phyloP scores from a whole-genome alignment of 2,113 vertebrate species.

The Romanogobio albipinnatus region DNA sequence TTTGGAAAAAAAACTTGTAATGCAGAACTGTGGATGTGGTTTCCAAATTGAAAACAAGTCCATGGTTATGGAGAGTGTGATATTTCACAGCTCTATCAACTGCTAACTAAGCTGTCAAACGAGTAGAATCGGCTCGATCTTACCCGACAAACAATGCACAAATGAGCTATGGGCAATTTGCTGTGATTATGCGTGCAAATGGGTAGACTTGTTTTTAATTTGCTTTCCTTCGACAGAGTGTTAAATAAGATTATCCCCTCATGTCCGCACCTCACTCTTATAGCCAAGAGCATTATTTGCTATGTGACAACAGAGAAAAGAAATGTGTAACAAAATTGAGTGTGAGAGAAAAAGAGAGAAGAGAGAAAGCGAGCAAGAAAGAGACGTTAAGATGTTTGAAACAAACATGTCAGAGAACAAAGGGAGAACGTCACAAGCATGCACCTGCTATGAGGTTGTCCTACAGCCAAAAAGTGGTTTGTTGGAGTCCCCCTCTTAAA shows the following conservation, averaged over 20 bases:
- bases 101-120: conserved; percentile 81
- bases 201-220: conserved; percentile 59
- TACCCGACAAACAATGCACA: conserved; percentile 71
- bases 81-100: conserved; percentile 76
- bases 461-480: conserved; percentile 48
- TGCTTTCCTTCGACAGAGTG: conserved; percentile 61
- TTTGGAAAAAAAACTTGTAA: conserved; percentile 38
- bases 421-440: conserved; percentile 60
- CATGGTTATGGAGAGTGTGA: conserved; percentile 68
- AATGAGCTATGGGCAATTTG: conserved; percentile 74
- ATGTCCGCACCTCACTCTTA: conserved; percentile 59
- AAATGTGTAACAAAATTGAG: conserved; percentile 26
- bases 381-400: conserved; percentile 46
- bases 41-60: conserved; percentile 68
- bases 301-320: conserved; percentile 34
- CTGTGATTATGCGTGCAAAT: conserved; percentile 69
- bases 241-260: conserved; percentile 58
- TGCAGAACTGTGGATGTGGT: conserved; percentile 48
- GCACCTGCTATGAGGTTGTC: conserved; percentile 67
- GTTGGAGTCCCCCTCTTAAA: conserved; percentile 38
- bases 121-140: conserved; percentile 68
- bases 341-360: not conserved
- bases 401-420: conserved; percentile 52
- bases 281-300: conserved; percentile 46
- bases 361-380: conserved; percentile 11